Evolutionary conservation across 2,113 vertebrate species (phyloP), one percentile per base, ranked within the genome.

Genomic region (Grus americana): DNA sequence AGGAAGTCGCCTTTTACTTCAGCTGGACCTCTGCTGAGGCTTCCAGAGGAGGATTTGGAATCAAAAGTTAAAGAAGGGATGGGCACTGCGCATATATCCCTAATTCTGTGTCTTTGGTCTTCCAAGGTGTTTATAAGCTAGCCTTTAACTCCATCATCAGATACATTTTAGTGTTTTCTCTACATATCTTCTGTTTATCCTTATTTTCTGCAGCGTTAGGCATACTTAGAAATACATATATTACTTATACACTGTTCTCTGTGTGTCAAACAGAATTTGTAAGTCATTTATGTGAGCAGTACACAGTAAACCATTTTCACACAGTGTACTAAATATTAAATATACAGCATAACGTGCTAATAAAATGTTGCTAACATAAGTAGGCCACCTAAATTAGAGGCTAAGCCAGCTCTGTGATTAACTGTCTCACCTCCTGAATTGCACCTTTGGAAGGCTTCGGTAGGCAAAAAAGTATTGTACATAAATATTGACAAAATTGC

Each of bases 361-460:
- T 96, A 96, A 95, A 95, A 95, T 44, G 89, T 95, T 96, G 49
- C 84, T 95, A 96, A 87, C 79, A 26, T 92, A 97, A 96, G 94
- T 97, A 96, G 96, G 97, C 89, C 96, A 92, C 96, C 94, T 95
- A 95, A 97, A 96, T 92, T 93, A 91, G 81, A 89, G 58, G 67
- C 70, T 91, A 91, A 91, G 80, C n/a, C 59, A 82, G 40, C 66
- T 76, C 84, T 79, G 62, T 96, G 67, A 79, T 97, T 97, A 96
- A 95, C 89, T 88, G 55, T 86, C 89, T 97, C 93, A 73, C 87
- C 78, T 91, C 96, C 93, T 95, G 78, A 86, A 76, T n/a, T 86
- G 62, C 21, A 91, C 78, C 84, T 93, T 89, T 91, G 54, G 54
- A 97, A 91, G 32, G 52, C 36, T 89, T 86, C 1, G 4, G 36